These are phyloP conservation scores for Bubo blakistoni DNA, from an alignment of 2,113 vertebrate species.

Conservation along the genomic window DNA sequence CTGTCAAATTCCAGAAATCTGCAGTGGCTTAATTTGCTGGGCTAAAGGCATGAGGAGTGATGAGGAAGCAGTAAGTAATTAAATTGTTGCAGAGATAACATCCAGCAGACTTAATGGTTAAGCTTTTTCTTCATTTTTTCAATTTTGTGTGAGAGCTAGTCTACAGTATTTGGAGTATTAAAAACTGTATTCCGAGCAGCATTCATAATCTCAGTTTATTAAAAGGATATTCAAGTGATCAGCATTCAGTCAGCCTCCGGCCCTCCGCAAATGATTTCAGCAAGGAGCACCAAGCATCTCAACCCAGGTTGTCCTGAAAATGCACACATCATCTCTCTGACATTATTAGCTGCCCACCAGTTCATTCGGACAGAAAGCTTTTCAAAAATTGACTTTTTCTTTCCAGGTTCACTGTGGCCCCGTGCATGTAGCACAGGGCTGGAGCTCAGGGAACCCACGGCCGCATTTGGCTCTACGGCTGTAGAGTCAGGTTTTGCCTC, in stretches of 20 bases:
- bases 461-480: not conserved
- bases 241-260: not conserved
- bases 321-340: not conserved
- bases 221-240: not conserved
- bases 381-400: not conserved
- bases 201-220: not conserved
- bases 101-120: not conserved
- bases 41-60: not conserved
- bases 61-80: slow-evolving; percentile 26
- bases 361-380: not conserved
- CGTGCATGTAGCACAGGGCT: rapidly evolving
- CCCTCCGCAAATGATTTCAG: not conserved
- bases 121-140: not conserved
- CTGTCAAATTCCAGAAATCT: not conserved
- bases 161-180: not conserved
- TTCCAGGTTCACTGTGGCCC: not conserved
- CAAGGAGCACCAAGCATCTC: not conserved
- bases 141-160: not conserved
- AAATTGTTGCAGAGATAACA: slow-evolving; percentile 12
- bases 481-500: not conserved
- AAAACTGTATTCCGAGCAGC: not conserved
- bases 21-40: not conserved
- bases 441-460: not conserved
- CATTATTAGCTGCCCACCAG: not conserved
- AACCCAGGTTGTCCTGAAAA: not conserved